A percentile compares a stretch with the other conserved stretches of the same genome.
Conservation (phyloP, 2,797 vertebrate species). For the Chaetophractus vellerosus region DNA sequence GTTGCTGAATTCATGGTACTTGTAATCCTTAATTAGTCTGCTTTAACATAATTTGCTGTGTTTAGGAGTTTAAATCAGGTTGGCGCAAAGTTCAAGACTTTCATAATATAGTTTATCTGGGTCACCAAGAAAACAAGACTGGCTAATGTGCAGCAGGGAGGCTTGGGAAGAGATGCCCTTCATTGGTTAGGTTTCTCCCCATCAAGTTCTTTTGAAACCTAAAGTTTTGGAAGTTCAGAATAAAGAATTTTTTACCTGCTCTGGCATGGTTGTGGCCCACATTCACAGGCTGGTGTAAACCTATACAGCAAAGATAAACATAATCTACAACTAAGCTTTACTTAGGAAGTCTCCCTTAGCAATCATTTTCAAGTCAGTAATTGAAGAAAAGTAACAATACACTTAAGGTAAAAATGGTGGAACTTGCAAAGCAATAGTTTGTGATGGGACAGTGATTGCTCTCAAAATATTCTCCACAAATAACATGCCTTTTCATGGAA, state of each 20-base stretch:
- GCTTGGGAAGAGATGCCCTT: too few species aligned
- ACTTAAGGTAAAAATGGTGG: background rate
- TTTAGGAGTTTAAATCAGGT: background rate
- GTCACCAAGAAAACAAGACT: too few species aligned
- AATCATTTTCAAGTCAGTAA: background rate
- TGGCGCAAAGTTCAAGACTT: background rate
- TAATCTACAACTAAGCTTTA: background rate
- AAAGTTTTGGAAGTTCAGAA: background rate
- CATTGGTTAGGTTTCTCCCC: too few species aligned
- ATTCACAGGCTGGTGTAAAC: background rate
- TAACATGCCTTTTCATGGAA: conserved; percentile 9
- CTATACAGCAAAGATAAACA: background rate
- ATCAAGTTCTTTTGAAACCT: too few species aligned
- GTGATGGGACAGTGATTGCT: background rate
- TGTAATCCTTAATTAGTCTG: background rate
- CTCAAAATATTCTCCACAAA: background rate
- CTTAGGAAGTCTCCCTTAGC: too few species aligned
- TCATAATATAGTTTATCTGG: too few species aligned
- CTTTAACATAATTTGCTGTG: background rate
- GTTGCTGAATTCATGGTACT: background rate
- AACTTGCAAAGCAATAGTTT: background rate
- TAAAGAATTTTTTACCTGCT: background rate
- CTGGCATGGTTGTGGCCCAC: background rate
- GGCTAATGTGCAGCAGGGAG: too few species aligned
- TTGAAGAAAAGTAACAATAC: background rate